Conservation (phyloP, 2,797 vertebrate genomes). For the Chelonia mydas region DNA sequence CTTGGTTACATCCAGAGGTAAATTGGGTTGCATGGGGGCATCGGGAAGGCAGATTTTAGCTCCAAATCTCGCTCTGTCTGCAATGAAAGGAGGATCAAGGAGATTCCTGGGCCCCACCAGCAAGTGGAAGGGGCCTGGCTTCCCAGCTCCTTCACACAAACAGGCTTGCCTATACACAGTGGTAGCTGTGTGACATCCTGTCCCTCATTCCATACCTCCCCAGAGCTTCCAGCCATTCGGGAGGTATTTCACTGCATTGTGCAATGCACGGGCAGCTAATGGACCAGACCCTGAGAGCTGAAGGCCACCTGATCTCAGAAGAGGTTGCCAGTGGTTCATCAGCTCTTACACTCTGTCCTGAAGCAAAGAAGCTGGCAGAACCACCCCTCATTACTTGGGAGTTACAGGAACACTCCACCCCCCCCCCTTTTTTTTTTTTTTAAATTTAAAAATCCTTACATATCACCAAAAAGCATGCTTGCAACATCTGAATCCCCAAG, state of each 20-base stretch:
- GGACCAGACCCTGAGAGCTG: not conserved
- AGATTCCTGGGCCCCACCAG: not conserved
- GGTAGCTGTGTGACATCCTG: not conserved
- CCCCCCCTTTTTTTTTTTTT: constrained; percentile 14
- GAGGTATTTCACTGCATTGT: not conserved
- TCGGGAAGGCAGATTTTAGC: not conserved
- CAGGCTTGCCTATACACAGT: not conserved
- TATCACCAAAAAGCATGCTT: constrained; percentile 62
- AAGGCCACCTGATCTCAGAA: not conserved
- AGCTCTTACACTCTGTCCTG: not conserved
- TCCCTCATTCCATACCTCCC: not conserved
- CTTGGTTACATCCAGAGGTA: not conserved
- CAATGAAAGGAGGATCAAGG: not conserved
- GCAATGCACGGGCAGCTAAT: not conserved
- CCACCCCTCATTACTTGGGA: not conserved
- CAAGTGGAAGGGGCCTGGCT: not conserved
- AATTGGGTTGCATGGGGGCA: not conserved
- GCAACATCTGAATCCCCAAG: not conserved
- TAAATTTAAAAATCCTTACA: not conserved
- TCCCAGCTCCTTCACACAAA: no score
- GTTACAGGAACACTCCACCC: constrained; percentile 10
- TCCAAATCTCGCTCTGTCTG: not conserved
- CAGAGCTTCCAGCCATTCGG: not conserved
- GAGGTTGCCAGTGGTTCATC: not conserved
- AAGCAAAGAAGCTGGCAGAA: not conserved